These are phyloP conservation scores for Parasteatoda lunata DNA, from an alignment of 2,888 invertebrate species.

Conservation along the genomic window DNA sequence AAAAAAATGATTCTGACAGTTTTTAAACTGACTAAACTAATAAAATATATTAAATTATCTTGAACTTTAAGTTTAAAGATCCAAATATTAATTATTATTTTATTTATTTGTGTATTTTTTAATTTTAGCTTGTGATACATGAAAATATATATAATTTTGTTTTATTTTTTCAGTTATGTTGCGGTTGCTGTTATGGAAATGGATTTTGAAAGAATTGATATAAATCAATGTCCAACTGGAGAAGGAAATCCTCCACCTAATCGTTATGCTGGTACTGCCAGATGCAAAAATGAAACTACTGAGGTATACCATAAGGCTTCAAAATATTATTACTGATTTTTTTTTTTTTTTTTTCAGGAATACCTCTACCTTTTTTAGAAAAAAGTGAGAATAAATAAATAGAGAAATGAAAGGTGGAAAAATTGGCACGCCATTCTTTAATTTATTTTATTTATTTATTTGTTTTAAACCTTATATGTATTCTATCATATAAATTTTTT, in stretches of 20 bases:
- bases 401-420: too few relatives aligned
- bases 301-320: constrained; percentile 78
- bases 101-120: too few relatives aligned
- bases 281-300: constrained; percentile 92
- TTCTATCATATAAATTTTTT: too few relatives aligned
- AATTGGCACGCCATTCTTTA: too few relatives aligned
- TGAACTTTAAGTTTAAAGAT: too few relatives aligned
- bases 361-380: background rate
- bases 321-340: background rate
- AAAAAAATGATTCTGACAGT: too few relatives aligned
- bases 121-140: background rate
- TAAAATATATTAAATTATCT: too few relatives aligned
- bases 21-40: too few relatives aligned
- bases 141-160: background rate
- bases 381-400: background rate
- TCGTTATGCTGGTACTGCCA: constrained; percentile 89
- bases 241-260: constrained; percentile 92
- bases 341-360: background rate
- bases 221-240: constrained; percentile 95
- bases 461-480: too few relatives aligned
- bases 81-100: too few relatives aligned
- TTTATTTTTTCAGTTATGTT: constrained; percentile 81
- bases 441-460: too few relatives aligned
- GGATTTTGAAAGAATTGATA: constrained; percentile 96
- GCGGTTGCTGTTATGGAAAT: constrained; percentile 94